Evolutionary conservation across 2,797 vertebrate genomes (phyloP).

Genomic region (Chiloscyllium punctatum): DNA sequence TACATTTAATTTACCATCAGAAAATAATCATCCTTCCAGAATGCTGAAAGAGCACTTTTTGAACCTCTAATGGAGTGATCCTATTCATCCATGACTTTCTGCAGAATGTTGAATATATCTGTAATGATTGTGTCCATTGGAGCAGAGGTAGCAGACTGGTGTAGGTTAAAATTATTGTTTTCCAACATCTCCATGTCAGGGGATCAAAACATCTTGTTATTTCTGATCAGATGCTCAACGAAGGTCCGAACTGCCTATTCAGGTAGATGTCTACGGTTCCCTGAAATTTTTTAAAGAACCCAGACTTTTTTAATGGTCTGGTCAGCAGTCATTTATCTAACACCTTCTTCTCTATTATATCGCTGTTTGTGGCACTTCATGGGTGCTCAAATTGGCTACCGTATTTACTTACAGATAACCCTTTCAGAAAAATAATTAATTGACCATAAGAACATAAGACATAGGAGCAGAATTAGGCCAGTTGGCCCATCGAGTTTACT

Average conservation of each 20-base stretch:
- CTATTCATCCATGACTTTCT: neutral
- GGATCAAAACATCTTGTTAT: neutral
- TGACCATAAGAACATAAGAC: too few species aligned
- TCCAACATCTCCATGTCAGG: neutral
- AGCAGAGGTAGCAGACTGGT: neutral
- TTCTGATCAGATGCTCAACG: neutral
- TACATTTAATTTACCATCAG: constrained; percentile 14
- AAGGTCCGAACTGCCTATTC: neutral
- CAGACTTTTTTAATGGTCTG: neutral
- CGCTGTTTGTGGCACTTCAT: neutral
- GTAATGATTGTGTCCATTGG: too few species aligned
- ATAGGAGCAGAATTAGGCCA: too few species aligned
- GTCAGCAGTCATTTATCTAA: neutral
- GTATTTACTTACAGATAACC: neutral
- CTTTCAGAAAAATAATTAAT: neutral
- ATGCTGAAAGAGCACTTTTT: neutral
- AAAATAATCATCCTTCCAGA: neutral
- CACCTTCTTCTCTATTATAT: neutral
- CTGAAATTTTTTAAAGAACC: neutral
- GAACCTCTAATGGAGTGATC: neutral
- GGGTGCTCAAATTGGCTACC: neutral
- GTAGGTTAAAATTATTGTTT: neutral
- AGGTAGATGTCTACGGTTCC: neutral
- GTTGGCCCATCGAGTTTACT: too few species aligned
- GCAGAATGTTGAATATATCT: too few species aligned